phyloP scores from a whole-genome alignment of 2,888 invertebrate species.

The Itoplectis maculator region DNA sequence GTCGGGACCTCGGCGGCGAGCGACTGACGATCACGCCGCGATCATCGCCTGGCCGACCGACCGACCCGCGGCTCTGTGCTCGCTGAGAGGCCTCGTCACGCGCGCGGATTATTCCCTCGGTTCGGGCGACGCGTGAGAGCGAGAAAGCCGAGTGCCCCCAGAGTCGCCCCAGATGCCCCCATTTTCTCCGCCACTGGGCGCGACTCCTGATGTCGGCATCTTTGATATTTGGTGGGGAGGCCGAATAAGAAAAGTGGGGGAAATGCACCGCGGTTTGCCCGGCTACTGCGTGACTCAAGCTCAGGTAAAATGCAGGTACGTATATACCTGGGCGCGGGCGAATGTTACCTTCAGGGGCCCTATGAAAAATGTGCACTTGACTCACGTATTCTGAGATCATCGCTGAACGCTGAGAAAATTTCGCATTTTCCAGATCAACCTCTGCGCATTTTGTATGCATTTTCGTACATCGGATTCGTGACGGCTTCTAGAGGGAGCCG shows the following conservation, averaged over 20 bases:
- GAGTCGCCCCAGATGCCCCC: too few species aligned
- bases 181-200: constrained; percentile 9
- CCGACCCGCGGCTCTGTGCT: background rate
- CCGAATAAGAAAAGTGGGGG: too few species aligned
- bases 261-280: background rate
- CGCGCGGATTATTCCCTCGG: background rate
- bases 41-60: constrained; percentile 1
- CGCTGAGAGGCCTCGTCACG: background rate
- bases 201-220: constrained; percentile 10
- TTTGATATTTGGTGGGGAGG: constrained; percentile 29
- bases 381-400: too few species aligned
- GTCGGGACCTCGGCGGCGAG: constrained; percentile 45
- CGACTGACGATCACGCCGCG: constrained; percentile 30
- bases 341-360: too few species aligned
- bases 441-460: too few species aligned
- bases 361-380: too few species aligned
- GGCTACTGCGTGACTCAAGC: constrained; percentile 46
- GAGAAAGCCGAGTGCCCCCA: background rate
- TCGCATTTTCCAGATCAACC: too few species aligned
- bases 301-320: background rate
- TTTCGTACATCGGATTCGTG: too few species aligned
- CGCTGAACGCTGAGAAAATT: too few species aligned
- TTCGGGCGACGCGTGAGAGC: too few species aligned
- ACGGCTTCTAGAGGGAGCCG: too few species aligned
- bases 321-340: background rate